phyloP scores from a whole-genome alignment of 2,888 invertebrate species.

The Chorisops tibialis region DNA sequence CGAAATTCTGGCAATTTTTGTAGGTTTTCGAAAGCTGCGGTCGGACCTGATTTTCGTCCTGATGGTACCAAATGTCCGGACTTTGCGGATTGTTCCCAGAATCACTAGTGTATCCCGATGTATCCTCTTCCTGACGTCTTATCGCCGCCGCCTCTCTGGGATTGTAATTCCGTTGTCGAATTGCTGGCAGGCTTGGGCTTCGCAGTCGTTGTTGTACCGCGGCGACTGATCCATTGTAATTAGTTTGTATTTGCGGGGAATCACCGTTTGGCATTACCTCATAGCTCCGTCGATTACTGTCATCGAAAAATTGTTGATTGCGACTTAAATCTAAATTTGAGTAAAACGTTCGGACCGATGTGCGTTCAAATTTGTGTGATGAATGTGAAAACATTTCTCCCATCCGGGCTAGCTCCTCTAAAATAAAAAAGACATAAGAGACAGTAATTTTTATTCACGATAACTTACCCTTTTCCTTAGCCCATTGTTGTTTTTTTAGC shows the following conservation, averaged over 20 bases:
- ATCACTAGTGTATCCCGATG: conserved; percentile 81
- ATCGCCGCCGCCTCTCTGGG: conserved; percentile 43
- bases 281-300: conserved; percentile 18
- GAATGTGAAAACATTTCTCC: conserved; percentile 73
- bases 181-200: conserved; percentile 69
- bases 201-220: conserved; percentile 46
- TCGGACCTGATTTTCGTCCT: conserved; percentile 40
- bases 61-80: conserved; percentile 54
- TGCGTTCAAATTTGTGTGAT: conserved; percentile 50
- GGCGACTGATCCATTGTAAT: not conserved
- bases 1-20: conserved; percentile 32
- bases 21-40: conserved; percentile 38
- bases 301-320: conserved; percentile 28
- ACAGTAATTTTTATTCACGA: not conserved
- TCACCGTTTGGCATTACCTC: conserved; percentile 22
- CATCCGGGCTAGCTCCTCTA: conserved; percentile 79
- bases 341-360: conserved; percentile 51
- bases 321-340: conserved; percentile 49
- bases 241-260: conserved; percentile 34
- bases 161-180: conserved; percentile 47
- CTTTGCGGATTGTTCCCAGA: conserved; percentile 58
- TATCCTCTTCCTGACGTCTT: conserved; percentile 69
- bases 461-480: conserved; percentile 76
- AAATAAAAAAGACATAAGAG: conserved; percentile 11
- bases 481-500: conserved; percentile 90